phyloP scores from a whole-genome alignment of 2,888 invertebrate species.

The Campopleginae sp. region DNA sequence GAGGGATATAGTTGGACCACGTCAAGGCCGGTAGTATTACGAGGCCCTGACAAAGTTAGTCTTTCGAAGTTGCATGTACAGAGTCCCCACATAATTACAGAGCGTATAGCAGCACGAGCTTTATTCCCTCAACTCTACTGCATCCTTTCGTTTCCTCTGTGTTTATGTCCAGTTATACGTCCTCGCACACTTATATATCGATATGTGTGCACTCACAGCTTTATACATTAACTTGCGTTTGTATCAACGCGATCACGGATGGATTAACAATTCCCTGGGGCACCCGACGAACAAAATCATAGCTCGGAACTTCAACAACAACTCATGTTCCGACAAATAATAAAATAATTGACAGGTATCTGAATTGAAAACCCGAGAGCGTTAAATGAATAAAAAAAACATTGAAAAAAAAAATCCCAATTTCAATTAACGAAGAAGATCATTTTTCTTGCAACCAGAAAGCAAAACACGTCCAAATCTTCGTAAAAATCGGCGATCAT shows the following conservation, averaged over 20 bases:
- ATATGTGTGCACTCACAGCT: background rate
- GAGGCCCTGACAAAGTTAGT: slow-evolving; percentile 48
- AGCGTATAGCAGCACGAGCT: slow-evolving; percentile 39
- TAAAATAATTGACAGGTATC: background rate
- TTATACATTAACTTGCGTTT: background rate
- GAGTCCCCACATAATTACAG: slow-evolving; percentile 60
- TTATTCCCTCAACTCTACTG: slow-evolving; percentile 47
- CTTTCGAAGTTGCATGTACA: slow-evolving; percentile 49
- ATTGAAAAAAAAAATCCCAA: too few species aligned
- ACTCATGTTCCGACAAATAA: background rate
- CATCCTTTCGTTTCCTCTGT: slow-evolving; percentile 17
- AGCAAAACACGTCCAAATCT: too few species aligned
- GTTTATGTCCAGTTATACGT: background rate
- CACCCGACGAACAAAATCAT: background rate
- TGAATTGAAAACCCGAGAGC: background rate
- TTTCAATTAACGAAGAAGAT: too few species aligned
- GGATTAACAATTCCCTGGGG: background rate
- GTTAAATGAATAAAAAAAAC: too few species aligned
- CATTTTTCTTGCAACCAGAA: too few species aligned
- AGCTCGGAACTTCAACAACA: background rate
- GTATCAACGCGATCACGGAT: slow-evolving; percentile 10
- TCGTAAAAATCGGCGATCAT: too few species aligned
- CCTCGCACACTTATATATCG: background rate
- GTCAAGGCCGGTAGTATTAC: slow-evolving; percentile 44
- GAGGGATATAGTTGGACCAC: slow-evolving; percentile 49